Base-by-base conservation (phyloP, 2,797 vertebrate species). In the Malurus splendens region DNA sequence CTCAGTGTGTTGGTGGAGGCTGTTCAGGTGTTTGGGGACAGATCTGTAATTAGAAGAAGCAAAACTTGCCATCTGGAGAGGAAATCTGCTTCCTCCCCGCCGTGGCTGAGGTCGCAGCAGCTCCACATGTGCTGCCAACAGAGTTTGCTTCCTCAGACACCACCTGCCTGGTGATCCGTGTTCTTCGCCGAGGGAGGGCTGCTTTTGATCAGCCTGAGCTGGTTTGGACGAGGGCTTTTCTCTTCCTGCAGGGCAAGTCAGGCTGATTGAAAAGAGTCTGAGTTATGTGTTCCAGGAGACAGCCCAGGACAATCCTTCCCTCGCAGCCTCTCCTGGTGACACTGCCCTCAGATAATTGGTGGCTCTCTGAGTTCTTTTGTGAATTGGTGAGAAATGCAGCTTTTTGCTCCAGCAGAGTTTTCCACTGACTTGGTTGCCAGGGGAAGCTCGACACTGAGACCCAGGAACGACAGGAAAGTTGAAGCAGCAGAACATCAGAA, bases 31-130 rank as follows among this genome's bases (percentile, higher is more conserved):
- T 72, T 55, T 86, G 76, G 80, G 70, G 91, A 92, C 17, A 36
- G 41, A 60, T 47, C 67, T 88, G 86, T 73, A 54, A 84, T 80
- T 85, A 77, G 75, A 79, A 30, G 51, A 73, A 86, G 54, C 54
- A 82, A 87, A 90, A 83, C 24, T 92, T 89, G 83, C 90, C 87
- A 86, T 90, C 73, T 95, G 93, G 59, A 92, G 81, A 67, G 82
- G 55, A 85, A 92, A 90, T 81, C 71, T 92, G 88, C 77, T 86
- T 50, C 42, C 44, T 76, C 51, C 45, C 65, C 2, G 0, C 12
- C 2, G 2, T 17, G 70, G 32, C 42, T 77, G 70, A 67, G 80
- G 87, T 90, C 22, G 0, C 91, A 80, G 41, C 71, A 52, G 55
- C 62, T 90, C 60, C 75, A 82, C 66, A 33, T 71, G 66, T 81